These are phyloP conservation scores for Microplitis demolitor DNA, from an alignment of 1,140 invertebrate genomes.

Conservation along the genomic window DNA sequence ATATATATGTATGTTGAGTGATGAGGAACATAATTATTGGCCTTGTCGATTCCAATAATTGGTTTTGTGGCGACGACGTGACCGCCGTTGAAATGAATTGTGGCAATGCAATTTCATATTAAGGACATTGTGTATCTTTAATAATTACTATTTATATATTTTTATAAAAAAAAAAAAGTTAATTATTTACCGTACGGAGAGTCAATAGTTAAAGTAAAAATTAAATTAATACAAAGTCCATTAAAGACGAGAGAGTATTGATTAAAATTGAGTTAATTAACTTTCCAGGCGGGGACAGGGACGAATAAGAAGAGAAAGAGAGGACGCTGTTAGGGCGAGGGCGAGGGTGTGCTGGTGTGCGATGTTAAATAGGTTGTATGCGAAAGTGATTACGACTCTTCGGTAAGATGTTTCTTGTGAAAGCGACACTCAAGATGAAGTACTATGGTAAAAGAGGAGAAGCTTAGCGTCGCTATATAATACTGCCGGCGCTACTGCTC, in stretches of 20 bases:
- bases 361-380: conserved; percentile 4
- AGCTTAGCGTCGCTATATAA: conserved; percentile 14
- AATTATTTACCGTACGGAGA: no score
- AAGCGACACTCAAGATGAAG: conserved; percentile 2
- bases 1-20: not conserved
- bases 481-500: no score
- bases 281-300: not conserved
- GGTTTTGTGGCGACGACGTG: conserved; percentile 22
- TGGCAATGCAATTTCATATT: conserved; percentile 17
- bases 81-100: conserved; percentile 24
- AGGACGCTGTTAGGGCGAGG: not conserved
- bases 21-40: conserved; percentile 28
- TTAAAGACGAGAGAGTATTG: no score
- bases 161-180: no score
- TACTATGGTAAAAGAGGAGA: conserved; percentile 18
- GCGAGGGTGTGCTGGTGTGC: not conserved
- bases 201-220: no score
- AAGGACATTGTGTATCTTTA: not conserved
- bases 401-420: not conserved
- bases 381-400: conserved; percentile 16
- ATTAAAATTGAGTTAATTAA: not conserved
- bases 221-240: no score
- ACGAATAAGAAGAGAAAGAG: no score
- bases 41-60: conserved; percentile 26
- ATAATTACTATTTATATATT: not conserved